Base-by-base conservation (phyloP, 2,888 invertebrate genomes). In the Mythimna vitellina region DNA sequence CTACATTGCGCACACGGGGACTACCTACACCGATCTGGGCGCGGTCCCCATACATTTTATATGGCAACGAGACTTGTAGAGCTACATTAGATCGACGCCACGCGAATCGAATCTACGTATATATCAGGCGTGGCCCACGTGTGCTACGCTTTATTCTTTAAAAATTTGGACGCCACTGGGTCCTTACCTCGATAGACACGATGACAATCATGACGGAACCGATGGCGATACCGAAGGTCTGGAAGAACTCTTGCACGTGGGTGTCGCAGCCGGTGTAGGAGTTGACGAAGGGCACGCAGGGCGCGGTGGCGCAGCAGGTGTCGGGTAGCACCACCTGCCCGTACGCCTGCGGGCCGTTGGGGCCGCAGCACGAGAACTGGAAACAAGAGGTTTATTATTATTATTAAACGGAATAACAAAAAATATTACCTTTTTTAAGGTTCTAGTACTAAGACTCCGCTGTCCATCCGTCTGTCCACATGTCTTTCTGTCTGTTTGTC, bases 171-270 rank as follows among this genome's bases (percentile, higher is more conserved):
- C 14, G 42, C 42, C 14, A 46, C 3, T 20, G 6, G 10, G 6
- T 46, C 25, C 17, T 8, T 91, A 98, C 98, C 97, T 98, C 98
- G 81, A 97, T 93, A 51, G 93, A 97, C 9, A 97, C 97, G 62
- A 98, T 94, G 42, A 96, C 97, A 65, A 98, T 95, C 54, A 97
- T 97, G 35, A 97, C 93, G 38, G 96, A 96, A 63, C 97, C 98
- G 65, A 97, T 94, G 62, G 96, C 91, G 12, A 96, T 89, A 4
- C 97, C 96, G 87, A 93, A 95, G 58, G 92, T 92, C 66, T 88
- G 82, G 76, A 97, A 85, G 81, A 96, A 92, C 0, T 93, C 83
- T n/a, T 89, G 88, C 2, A 97, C 71, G 17, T 88, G 84, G 0
- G 9, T 0, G 51, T 90, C 90, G 88, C 97, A 97, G 79, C 97